Evolutionary conservation across 2,113 vertebrate species (phyloP).

Genomic region (Scytalopus superciliaris): DNA sequence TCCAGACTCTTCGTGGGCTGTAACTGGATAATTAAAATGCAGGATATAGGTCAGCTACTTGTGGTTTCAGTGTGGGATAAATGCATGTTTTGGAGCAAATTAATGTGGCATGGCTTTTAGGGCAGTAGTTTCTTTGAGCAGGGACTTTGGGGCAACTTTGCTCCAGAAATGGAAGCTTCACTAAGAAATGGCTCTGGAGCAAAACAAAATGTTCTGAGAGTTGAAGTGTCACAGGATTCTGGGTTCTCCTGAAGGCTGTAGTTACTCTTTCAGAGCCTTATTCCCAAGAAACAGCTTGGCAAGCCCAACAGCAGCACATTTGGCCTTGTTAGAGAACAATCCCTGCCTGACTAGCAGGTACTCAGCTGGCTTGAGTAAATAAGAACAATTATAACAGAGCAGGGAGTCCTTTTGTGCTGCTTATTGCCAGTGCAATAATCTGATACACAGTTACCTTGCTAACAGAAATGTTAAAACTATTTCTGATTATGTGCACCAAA

Average conservation of each 20-base stretch:
- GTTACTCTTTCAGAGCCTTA: neutral
- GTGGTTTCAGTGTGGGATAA: neutral
- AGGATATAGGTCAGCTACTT: neutral
- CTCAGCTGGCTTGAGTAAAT: neutral
- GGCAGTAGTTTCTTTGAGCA: neutral
- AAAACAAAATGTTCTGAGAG: neutral
- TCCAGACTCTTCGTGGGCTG: neutral
- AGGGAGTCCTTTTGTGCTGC: neutral
- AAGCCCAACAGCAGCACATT: neutral
- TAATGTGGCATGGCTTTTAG: neutral
- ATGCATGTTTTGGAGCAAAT: neutral
- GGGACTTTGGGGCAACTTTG: neutral
- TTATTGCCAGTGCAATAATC: neutral
- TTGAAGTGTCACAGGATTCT: fast-evolving
- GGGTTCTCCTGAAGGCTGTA: neutral
- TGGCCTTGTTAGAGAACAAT: neutral
- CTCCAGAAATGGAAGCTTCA: neutral
- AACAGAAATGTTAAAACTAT: neutral
- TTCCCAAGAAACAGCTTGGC: neutral
- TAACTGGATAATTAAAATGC: neutral
- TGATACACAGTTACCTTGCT: neutral
- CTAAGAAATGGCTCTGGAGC: neutral
- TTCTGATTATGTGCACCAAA: neutral
- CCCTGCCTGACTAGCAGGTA: neutral
- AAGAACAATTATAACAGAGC: neutral